Percentiles rank a stretch among this genome's conserved stretches.
Conservation (phyloP, 2,113 vertebrate genomes). For the human (Homo sapiens) region GRCh38 chr5:164133501-164134000, state of each 20-base stretch:
- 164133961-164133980: neutral
- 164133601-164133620: neutral
- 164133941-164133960: neutral
- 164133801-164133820: neutral
- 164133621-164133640: neutral
- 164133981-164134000: neutral
- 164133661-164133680: neutral
- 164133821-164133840: neutral
- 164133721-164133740: neutral
- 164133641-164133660: neutral
- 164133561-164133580: too few relatives aligned
- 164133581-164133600: neutral
- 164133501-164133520: too few relatives aligned
- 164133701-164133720: neutral
- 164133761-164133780: neutral
- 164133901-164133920: neutral
- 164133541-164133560: too few relatives aligned
- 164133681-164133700: neutral
- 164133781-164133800: rapidly evolving
- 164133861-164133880: neutral
- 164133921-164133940: neutral
- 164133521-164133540: too few relatives aligned
- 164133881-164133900: neutral
- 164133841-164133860: neutral
- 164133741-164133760: neutral